Evolutionary conservation across 1,140 invertebrate genomes (phyloP), one percentile per base, ranked within the genome.

Genomic region (Pseudoatta argentina): DNA sequence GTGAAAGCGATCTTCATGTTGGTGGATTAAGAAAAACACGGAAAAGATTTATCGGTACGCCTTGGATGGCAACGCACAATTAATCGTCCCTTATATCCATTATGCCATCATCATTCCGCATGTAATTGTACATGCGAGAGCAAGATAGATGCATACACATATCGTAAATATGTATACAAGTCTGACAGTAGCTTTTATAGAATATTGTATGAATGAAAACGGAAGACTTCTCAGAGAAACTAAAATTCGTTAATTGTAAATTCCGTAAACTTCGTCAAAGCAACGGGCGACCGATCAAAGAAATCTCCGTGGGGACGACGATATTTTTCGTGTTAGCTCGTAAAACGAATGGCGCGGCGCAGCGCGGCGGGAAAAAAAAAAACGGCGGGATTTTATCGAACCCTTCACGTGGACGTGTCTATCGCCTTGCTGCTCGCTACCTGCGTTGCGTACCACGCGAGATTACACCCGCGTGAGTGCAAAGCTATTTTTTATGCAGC

Each of bases 301-400:
- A 81, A 81, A 71, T 81, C 30, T 44, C 48, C 21, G 16, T 14
- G 51, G 66, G 34, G 66, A 72, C 21, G 51, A n/a, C 66, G 66
- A 72, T 81, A 81, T 81, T 81, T 81, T 81, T 71, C 30, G 67
- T 53, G 66, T 71, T 81, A 71, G 30, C 78, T 72, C 78, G 66
- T 81, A 81, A 81, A 81, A 61, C 66, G 30, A 10, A 1, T 10
- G 34, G 21, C 2, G 34, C 30, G 30, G 30, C 30, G 16, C 44
- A 21, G n/a, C 7, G 1, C 5, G 34, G 21, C 4, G 34, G 39
- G 24, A 21, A 51, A 81, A 81, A 81, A 81, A 30, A 72, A 71
- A 72, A 57, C 30, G 48, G 6, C 39, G 10, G 53, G 66, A 55
- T 71, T 81, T 81, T 81, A 71, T 81, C 66, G 78, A 72, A 57